phyloP scores from a whole-genome alignment of 2,797 vertebrate species.

The Micropoecilia bifurca region DNA sequence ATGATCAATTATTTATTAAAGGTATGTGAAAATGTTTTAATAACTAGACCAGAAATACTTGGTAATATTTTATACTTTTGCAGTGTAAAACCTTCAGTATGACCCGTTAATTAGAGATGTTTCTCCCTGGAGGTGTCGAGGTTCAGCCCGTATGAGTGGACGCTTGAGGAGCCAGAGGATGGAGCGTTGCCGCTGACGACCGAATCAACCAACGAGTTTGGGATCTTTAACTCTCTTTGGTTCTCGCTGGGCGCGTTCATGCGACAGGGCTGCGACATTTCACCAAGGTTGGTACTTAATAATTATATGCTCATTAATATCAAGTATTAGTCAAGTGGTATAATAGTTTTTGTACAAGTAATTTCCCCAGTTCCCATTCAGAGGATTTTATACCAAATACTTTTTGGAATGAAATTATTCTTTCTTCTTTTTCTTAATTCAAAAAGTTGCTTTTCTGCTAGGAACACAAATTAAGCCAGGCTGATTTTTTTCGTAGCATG shows the following conservation, averaged over 20 bases:
- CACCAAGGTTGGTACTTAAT: constrained; percentile 81
- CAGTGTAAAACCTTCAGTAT: not conserved
- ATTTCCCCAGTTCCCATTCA: not conserved
- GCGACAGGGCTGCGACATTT: constrained; percentile 88
- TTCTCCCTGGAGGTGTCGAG: constrained; percentile 75
- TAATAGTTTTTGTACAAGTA: not conserved
- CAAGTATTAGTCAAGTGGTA: not conserved
- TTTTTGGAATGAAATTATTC: not conserved
- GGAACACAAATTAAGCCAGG: not conserved
- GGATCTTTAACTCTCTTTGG: constrained; percentile 99
- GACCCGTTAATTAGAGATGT: constrained; percentile 1
- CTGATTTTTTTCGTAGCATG: not conserved
- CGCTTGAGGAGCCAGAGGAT: constrained; percentile 97
- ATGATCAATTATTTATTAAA: not conserved
- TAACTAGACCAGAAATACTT: not conserved
- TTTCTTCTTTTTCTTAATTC: not conserved
- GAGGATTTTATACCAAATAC: not conserved
- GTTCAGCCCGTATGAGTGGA: constrained; percentile 99
- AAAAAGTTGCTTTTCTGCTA: not conserved
- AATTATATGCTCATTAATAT: not conserved
- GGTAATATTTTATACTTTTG: not conserved
- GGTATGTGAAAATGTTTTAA: not conserved
- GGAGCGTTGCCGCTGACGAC: constrained; percentile 92
- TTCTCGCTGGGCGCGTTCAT: constrained; percentile 89
- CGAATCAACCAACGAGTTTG: constrained; percentile 98